Percentiles rank a stretch among this genome's conserved stretches.
These are phyloP conservation scores for Littorina saxatilis DNA, from an alignment of 1,140 invertebrate genomes.

Conservation along the genomic window DNA sequence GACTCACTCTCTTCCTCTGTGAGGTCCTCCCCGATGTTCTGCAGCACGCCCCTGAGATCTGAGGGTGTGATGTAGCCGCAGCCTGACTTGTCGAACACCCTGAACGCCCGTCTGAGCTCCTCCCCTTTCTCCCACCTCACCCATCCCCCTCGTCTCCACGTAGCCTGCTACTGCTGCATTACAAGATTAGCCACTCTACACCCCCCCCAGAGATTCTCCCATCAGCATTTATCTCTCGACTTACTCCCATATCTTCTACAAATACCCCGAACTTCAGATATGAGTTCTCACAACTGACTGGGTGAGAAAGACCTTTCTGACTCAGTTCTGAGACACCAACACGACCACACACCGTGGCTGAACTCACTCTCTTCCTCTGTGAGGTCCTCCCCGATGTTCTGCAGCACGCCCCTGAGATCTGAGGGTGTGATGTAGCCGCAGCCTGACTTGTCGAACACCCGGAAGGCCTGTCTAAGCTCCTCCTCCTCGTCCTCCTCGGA, in stretches of 20 bases:
- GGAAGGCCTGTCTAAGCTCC: slow-evolving; percentile 70
- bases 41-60: slow-evolving; percentile 86
- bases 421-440: slow-evolving; percentile 80
- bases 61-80: slow-evolving; percentile 80
- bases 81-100: slow-evolving; percentile 71
- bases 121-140: slow-evolving; percentile 88
- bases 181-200: no score
- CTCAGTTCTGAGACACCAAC: no score
- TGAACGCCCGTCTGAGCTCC: slow-evolving; percentile 70
- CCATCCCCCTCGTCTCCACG: neutral
- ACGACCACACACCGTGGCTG: no score
- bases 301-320: no score
- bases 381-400: slow-evolving; percentile 98
- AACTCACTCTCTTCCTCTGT: slow-evolving; percentile 92
- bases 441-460: slow-evolving; percentile 71
- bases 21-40: no score
- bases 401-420: slow-evolving; percentile 97
- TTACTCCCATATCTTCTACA: no score
- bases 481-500: slow-evolving; percentile 88
- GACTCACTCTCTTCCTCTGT: neutral
- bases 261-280: no score
- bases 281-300: no score
- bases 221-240: neutral
- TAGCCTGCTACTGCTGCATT: neutral
- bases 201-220: neutral